These are phyloP conservation scores for Ploceus nigricollis DNA, from an alignment of 2,113 vertebrate genomes.

Conservation along the genomic window DNA sequence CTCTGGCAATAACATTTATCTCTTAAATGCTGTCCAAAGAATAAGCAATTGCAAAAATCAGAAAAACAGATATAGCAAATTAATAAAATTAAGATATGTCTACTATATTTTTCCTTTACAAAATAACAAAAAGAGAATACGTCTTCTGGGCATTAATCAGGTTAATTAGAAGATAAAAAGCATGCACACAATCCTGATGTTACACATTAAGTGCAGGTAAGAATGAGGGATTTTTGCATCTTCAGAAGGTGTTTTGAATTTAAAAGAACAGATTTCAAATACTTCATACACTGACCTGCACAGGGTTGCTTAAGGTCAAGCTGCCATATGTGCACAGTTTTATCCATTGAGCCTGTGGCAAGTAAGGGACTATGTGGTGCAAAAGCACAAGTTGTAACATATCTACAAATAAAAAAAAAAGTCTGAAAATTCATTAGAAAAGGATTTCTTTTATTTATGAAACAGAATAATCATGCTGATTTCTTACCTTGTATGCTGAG, in stretches of 20 bases:
- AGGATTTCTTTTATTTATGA: background rate
- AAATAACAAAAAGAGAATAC: background rate
- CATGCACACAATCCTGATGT: background rate
- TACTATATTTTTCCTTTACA: background rate
- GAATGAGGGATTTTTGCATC: background rate
- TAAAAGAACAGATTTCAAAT: background rate
- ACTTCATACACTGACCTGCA: constrained; percentile 66
- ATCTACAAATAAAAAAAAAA: constrained; percentile 69
- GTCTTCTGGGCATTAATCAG: background rate
- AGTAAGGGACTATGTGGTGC: constrained; percentile 79
- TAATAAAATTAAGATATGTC: background rate
- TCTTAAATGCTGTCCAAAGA: background rate
- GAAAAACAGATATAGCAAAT: background rate
- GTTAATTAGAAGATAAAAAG: background rate
- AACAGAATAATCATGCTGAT: background rate
- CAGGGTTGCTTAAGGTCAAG: constrained; percentile 66
- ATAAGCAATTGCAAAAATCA: background rate
- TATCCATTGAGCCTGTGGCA: constrained; percentile 92
- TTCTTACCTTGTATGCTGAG: constrained; percentile 82
- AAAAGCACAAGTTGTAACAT: constrained; percentile 87
- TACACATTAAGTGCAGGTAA: background rate
- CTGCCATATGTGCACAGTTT: constrained; percentile 86
- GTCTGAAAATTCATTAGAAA: background rate
- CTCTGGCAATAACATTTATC: background rate
- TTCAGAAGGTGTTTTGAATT: background rate